Base-by-base conservation (phyloP, 53 echinoderm and acorn worm species). In the Astropecten irregularis region DNA sequence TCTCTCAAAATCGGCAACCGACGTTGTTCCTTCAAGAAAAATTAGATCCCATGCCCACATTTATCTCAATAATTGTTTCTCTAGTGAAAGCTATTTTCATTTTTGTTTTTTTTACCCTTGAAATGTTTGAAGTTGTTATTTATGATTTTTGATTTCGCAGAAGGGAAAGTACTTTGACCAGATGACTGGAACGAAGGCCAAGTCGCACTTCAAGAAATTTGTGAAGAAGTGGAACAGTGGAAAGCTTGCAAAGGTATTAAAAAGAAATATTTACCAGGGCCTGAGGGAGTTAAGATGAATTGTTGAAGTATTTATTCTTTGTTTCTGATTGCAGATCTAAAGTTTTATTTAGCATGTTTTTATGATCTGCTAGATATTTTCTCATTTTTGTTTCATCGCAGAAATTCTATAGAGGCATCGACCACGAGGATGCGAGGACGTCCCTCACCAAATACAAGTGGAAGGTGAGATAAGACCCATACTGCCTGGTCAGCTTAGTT, bases 351-450 rank as follows among this genome's bases (percentile, higher is more conserved):
- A n/a, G n/a, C n/a, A n/a, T n/a, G 23, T 4, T 26, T 29, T 23
- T 52, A 15, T 53, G 29, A 74, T 53, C 19, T 28, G 22, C 14
- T 16, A 49, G 37, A 22, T 69, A 49, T 26, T 69, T 0, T 57
- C 25, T 57, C 2, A 38, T 70, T 49, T 46, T 8, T 66, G 28
- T 71, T 57, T 66, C 29, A 40, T 33, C 36, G 33, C 83, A 96
- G 97, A 96, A 96, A 90, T 96, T 64, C 47, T 96, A 96, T 88
- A 89, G 94, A 73, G 97, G 97, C 10, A 93, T 96, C 8, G 97
- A 96, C 71, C 73, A 87, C 30, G 91, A 90, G 11, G 97, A 96
- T 85, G 94, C 87, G 15, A 87, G 86, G 46, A 34, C 88, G 29
- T 89, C 94, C 14, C 64, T 89, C n/a, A 96, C 97, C 52, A 96